These are phyloP conservation scores for Cololabis saira DNA, from an alignment of 2,113 vertebrate species.

Conservation along the genomic window DNA sequence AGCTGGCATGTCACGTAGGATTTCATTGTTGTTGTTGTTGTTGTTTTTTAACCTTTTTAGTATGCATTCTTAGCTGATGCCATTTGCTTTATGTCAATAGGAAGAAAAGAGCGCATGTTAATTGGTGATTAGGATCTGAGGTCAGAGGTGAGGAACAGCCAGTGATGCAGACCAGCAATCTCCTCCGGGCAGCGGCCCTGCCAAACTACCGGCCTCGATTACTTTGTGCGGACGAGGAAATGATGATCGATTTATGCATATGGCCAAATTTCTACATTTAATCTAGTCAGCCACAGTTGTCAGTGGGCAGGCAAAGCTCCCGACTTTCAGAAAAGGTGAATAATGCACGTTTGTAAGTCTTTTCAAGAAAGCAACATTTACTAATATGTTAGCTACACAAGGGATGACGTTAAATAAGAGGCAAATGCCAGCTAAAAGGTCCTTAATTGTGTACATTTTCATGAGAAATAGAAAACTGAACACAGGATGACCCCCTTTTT, in stretches of 20 bases:
- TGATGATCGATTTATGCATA: constrained; percentile 52
- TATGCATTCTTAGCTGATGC: constrained; percentile 25
- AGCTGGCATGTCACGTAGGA: constrained; percentile 12
- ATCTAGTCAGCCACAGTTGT: constrained; percentile 3
- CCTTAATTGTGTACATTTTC: no score
- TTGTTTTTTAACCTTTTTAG: constrained; percentile 45
- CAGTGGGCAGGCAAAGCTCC: background rate
- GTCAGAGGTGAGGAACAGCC: constrained; percentile 55
- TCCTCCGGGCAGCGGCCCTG: constrained; percentile 43
- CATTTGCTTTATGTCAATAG: constrained; percentile 52
- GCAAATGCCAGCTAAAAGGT: no score
- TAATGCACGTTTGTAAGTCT: background rate
- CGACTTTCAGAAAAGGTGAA: background rate
- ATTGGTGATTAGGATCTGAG: constrained; percentile 67
- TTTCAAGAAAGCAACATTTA: background rate
- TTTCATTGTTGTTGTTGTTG: constrained; percentile 38
- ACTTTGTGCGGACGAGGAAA: constrained; percentile 41
- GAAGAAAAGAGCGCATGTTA: constrained; percentile 65
- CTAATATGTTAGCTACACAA: background rate
- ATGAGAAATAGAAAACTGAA: no score
- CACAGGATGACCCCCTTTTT: no score
- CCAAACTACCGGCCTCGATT: constrained; percentile 48
- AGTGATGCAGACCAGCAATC: constrained; percentile 32
- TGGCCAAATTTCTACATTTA: constrained; percentile 7
- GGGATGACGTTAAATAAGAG: no score